Evolutionary conservation across 2,113 vertebrate genomes (phyloP).

Genomic region (Ciconia maguari): DNA sequence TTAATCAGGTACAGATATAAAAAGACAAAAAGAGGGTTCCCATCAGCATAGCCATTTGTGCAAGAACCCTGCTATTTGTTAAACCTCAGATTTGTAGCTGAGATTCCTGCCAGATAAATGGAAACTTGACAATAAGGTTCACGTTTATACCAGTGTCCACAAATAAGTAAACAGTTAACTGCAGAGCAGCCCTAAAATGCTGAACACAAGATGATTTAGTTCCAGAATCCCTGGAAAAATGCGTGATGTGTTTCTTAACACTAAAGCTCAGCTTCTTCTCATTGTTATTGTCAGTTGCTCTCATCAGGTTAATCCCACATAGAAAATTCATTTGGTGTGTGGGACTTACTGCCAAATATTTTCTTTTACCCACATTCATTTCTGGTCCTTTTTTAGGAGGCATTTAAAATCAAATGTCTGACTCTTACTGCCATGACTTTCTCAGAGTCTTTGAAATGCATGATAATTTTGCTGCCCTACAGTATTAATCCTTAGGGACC

Average conservation of each 20-base stretch:
- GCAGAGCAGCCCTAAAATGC: neutral
- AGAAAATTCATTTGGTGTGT: neutral
- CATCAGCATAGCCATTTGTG: accelerated
- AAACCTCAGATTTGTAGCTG: neutral
- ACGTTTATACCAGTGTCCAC: neutral
- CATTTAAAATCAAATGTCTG: neutral
- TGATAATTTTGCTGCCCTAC: neutral
- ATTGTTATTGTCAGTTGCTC: neutral
- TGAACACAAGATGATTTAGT: neutral
- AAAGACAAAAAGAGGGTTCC: neutral
- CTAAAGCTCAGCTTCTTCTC: neutral
- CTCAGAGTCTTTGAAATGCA: neutral
- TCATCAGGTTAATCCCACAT: neutral
- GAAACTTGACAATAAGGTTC: neutral
- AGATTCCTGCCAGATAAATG: neutral
- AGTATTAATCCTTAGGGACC: neutral
- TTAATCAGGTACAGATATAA: neutral
- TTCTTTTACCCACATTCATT: neutral
- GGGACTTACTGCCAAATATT: neutral
- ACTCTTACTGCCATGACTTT: neutral
- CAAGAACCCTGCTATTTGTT: neutral
- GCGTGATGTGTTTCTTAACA: neutral
- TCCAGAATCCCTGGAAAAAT: neutral
- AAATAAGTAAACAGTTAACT: neutral
- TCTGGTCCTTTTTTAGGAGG: neutral